Conservation (phyloP, 2,797 vertebrate genomes). For the Spondyliosoma cantharus region DNA sequence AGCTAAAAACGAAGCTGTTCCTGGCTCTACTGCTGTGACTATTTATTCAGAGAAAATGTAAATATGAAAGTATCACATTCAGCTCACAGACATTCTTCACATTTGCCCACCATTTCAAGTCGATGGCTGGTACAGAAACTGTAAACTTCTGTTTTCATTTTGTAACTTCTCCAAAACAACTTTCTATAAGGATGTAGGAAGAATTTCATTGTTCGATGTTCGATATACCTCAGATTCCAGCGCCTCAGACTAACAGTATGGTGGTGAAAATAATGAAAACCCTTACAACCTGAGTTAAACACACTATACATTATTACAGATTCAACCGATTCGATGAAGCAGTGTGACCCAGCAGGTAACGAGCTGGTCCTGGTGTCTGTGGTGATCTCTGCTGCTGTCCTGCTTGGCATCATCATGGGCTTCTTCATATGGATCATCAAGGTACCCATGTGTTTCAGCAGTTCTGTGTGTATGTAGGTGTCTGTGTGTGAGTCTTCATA, state of each 20-base stretch:
- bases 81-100: neutral
- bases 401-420: constrained; percentile 26
- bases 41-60: neutral
- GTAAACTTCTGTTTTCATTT: neutral
- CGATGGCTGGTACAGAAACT: neutral
- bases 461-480: neutral
- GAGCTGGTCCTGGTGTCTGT: constrained; percentile 27
- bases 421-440: constrained; percentile 55
- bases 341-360: neutral
- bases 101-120: neutral
- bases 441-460: constrained; percentile 56
- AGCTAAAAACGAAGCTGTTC: neutral
- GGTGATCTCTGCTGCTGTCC: constrained; percentile 28
- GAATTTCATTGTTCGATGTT: neutral
- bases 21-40: neutral
- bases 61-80: too few relatives aligned
- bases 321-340: fast-evolving
- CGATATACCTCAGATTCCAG: too few relatives aligned
- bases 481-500: neutral
- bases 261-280: neutral
- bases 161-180: neutral
- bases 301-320: neutral
- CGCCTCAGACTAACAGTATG: neutral
- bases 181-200: neutral
- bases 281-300: neutral